Base-by-base conservation (phyloP, 2,797 vertebrate species). In the Phylloscopus collybita region DNA sequence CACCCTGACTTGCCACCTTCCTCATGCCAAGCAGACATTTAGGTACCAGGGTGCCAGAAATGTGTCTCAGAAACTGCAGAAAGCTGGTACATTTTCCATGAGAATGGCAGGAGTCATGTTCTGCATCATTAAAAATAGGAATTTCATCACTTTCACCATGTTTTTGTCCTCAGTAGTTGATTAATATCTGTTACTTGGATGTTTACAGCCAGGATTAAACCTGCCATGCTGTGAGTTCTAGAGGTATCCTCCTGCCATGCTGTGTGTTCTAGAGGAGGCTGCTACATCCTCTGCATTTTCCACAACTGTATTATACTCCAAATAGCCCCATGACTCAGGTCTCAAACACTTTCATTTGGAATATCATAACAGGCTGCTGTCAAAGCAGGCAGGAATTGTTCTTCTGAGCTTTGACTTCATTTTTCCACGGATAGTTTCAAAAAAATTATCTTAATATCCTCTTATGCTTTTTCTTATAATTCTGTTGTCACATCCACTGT, bases 301-400 rank as follows among this genome's bases (percentile, higher is more conserved):
- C 36, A 27, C 4, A 29, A 32, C 5, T 26, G 13, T 65, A 38
- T 66, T 65, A 12, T 45, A 13, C 62, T 80, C 20, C 75, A 38
- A 74, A 20, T 53, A 47, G n/a, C 13, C 53, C 29, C 14, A 27
- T 22, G 49, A 16, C 30, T 70, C 14, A 44, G 5, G 18, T 51
- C 29, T 80, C 25, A 50, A 22, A 49, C 8, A 51, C 6, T 38
- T 67, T 32, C 5, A 25, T 79, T 45, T 70, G 5, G 15, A 54
- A 51, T 38, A 69, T n/a, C 89, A 53, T 51, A 26, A 70, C 30
- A 85, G 36, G 13, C 36, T 69, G 22, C 49, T 84, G 21, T 83
- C 22, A 45, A 26, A 67, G n/a, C 0, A 4, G 20, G n/a, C 0
- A 3, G 13, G 3, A 36, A 29, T 56, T 65, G 30, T 22, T 93